Conservation (phyloP, 2,797 vertebrate species). For the Myiothlypis chrysogaster region DNA sequence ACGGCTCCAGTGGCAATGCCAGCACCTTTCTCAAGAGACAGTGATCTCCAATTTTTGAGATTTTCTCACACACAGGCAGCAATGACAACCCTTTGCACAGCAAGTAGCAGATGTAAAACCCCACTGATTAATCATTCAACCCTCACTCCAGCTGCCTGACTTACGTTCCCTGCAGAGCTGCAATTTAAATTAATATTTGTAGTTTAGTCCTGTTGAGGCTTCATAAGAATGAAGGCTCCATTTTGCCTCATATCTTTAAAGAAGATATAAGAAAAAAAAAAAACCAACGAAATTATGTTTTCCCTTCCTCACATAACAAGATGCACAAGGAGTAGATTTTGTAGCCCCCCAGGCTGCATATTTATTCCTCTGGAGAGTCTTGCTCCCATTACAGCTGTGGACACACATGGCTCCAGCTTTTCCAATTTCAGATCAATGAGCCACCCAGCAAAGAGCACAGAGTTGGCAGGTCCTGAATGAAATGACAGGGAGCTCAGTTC, state of each 20-base stretch:
- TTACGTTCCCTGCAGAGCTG: not conserved
- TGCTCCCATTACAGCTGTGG: not conserved
- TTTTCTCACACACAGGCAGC: not conserved
- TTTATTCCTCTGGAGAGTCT: not conserved
- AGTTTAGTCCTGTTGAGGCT: not conserved
- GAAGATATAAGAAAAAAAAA: not conserved
- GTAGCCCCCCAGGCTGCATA: not conserved
- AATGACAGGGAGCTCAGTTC: conserved; percentile 49
- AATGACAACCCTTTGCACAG: not conserved
- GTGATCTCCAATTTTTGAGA: not conserved
- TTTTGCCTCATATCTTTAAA: not conserved
- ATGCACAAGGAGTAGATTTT: not conserved
- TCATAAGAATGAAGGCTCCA: not conserved
- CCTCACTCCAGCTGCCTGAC: not conserved
- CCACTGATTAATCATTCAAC: not conserved
- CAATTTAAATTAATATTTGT: not conserved
- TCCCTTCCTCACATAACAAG: not conserved
- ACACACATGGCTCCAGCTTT: not conserved
- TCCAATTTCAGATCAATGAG: not conserved
- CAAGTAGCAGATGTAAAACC: not conserved
- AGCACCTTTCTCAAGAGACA: not conserved
- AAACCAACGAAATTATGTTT: not conserved
- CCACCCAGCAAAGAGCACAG: not conserved
- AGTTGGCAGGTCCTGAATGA: conserved; percentile 15
- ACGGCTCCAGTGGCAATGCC: not conserved